Base-by-base conservation (phyloP, 53 echinoderm and acorn worm species). In the Zoroaster sp. region DNA sequence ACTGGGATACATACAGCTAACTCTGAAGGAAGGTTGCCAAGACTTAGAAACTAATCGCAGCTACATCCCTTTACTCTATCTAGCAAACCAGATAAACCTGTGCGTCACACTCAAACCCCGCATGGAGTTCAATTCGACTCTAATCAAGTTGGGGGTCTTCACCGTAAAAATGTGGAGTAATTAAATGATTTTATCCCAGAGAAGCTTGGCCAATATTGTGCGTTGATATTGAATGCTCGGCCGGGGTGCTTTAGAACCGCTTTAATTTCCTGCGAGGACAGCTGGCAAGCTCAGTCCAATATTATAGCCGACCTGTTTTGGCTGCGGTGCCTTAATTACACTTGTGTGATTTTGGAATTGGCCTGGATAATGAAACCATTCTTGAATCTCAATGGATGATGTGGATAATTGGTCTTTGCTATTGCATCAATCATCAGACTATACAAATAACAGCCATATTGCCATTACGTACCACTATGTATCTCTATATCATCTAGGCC, bases 161-260 rank as follows among this genome's bases (percentile, higher is more conserved):
- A 85, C 85, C 85, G 85, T 85, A 85, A 85, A 85, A 85, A 85
- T 85, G 85, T 72, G 85, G 72, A 85, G 85, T 85, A 85, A 85
- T 85, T 85, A 85, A 85, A 85, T 72, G 85, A 85, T 85, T 71
- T 85, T 85, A 85, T 85, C 85, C 63, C 85, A 70, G 85, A 69
- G 85, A 85, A 71, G 71, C 85, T 51, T 35, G 70, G 85, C 85
- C 71, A 71, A 85, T 85, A 85, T 85, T 70, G 46, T 45, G 85
- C 85, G 72, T 85, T 69, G 85, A 85, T 85, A 85, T 85, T 85
- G 85, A 85, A 69, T 85, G 85, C 85, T 71, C 37, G 85, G 85
- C 45, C 71, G 45, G 85, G 85, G 71, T 71, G 85, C 85, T 85
- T 85, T 85, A 85, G 85, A 70, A 70, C 47, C 71, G 71, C 85